phyloP scores from a whole-genome alignment of 1,140 invertebrate genomes.

The Ectropis grisescens region DNA sequence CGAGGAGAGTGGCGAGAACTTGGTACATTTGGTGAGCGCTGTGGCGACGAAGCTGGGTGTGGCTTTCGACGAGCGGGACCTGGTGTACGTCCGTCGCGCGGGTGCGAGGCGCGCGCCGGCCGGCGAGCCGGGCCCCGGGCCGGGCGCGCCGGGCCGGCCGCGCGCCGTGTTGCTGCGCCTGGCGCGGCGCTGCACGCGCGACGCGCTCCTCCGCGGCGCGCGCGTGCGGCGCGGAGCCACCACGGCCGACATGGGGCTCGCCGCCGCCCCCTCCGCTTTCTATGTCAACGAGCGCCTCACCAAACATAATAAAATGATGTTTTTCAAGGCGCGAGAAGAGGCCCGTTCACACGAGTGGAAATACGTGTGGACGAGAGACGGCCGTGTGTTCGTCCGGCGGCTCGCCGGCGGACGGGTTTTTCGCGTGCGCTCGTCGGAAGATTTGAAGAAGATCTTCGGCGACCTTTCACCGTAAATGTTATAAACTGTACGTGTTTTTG shows the following conservation, averaged over 20 bases:
- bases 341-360: constrained; percentile 1
- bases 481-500: no score
- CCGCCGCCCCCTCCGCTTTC: neutral
- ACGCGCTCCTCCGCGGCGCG: neutral
- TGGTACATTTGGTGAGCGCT: neutral
- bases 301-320: no score
- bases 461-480: no score
- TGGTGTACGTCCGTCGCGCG: neutral
- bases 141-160: neutral
- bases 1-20: neutral
- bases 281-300: constrained; percentile 4
- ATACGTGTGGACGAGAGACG: constrained; percentile 3
- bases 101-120: neutral
- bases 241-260: neutral
- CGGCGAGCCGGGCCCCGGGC: neutral
- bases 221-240: neutral
- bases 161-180: no score
- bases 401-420: no score
- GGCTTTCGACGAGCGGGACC: neutral
- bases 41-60: neutral
- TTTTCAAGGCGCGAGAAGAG: neutral
- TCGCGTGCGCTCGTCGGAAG: no score
- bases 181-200: no score
- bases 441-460: no score
- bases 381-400: constrained; percentile 6